Evolutionary conservation across 2,113 vertebrate genomes (phyloP), one percentile per base, ranked within the genome.

Genomic region (Pteropus alecto): DNA sequence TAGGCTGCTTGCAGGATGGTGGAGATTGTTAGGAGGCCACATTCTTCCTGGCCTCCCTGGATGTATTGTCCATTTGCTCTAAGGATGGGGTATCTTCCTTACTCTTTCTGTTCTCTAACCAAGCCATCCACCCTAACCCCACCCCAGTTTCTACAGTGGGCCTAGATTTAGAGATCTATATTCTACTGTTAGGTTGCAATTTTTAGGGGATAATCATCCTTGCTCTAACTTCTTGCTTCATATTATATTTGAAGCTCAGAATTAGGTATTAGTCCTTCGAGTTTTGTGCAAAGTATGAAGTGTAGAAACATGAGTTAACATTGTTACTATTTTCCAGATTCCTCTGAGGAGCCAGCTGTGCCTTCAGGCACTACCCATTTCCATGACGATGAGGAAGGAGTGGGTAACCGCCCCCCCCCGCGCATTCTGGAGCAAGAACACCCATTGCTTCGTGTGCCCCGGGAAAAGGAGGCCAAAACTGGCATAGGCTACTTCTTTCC

Each of bases 271-370:
- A 85, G 46, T 95, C 11, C 56, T 33, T 94, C 87, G 68, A 48
- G 61, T 93, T 28, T 35, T 94, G 48, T 83, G 35, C 48, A 87
- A 92, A 95, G 54, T 86, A 18, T 91, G 30, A 87, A 74, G 71
- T 94, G 33, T 85, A 88, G 85, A 94, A 96, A 85, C 54, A 85
- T 58, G 67, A 90, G 70, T 97, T 98, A 97, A 98, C 85, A 95
- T 74, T 97, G 70, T 95, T 96, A 94, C 65, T 98, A 78, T 98
- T 97, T 97, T 98, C 67, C 93, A 98, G 97, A 67, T 98, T 96
- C 96, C 88, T 93, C 94, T 97, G 94, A 95, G 95, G 97, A 96
- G 93, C 71, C 91, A 46, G 48, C 54, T 88, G 76, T 95, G 81
- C 95, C 93, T 88, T 12, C 65, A 0, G 13, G 77, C 97, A 95